Conservation (phyloP, 2,888 invertebrate species). For the Julus scandinavius region DNA sequence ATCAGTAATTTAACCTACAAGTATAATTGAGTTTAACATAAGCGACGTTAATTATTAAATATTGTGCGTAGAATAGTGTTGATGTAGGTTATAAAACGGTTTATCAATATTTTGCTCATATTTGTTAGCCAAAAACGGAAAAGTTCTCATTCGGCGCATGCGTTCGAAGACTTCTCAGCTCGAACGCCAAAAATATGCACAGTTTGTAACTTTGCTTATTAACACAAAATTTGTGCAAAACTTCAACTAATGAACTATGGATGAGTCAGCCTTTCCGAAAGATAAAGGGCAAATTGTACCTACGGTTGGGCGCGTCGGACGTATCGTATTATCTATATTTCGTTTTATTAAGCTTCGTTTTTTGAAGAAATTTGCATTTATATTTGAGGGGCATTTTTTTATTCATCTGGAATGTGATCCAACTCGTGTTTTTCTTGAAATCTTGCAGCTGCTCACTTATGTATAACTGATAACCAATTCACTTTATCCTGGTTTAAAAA, state of each 20-base stretch:
- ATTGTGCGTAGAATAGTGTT: no score
- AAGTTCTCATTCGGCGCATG: no score
- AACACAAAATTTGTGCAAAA: no score
- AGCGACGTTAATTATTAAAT: no score
- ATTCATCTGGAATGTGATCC: neutral
- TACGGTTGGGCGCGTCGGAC: neutral
- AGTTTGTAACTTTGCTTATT: no score
- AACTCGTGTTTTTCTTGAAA: neutral
- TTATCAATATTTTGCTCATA: no score
- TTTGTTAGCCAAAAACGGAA: no score
- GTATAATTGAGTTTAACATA: no score
- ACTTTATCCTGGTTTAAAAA: neutral
- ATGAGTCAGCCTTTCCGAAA: conserved; percentile 8
- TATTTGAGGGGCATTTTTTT: neutral
- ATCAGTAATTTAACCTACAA: no score
- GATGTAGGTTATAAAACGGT: no score
- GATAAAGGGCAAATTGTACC: neutral
- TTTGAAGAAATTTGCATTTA: conserved; percentile 26
- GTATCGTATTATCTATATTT: neutral
- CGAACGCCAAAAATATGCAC: no score
- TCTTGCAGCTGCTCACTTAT: neutral
- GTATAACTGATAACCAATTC: neutral
- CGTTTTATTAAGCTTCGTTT: neutral
- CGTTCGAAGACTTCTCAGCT: no score
- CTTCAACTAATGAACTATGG: conserved; percentile 7